Percentiles rank a stretch among this genome's conserved stretches.
Evolutionary conservation across 1,140 invertebrate genomes (phyloP).

Genomic region (Ips typographus): DNA sequence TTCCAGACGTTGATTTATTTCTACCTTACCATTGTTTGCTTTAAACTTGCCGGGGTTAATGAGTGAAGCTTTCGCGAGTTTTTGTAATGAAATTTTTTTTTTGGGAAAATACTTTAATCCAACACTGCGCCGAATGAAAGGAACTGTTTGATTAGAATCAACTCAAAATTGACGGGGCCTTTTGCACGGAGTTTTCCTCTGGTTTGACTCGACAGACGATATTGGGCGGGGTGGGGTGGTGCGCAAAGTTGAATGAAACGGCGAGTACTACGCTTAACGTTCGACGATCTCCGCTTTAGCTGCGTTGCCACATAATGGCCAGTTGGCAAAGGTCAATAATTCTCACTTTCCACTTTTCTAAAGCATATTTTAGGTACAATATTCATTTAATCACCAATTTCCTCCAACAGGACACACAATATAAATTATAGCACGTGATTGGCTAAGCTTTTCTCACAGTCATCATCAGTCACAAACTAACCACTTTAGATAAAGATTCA

Average conservation of each 20-base stretch:
- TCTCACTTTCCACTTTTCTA: neutral
- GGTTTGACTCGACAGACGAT: slow-evolving; percentile 20
- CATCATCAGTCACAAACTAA: no score
- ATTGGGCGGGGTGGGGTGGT: slow-evolving; percentile 41
- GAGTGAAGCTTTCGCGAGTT: no score
- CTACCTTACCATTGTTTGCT: no score
- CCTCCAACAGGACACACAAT: no score
- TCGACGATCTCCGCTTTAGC: slow-evolving; percentile 43
- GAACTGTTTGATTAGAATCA: neutral
- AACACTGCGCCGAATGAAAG: no score
- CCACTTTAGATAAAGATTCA: no score
- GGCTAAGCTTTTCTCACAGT: no score
- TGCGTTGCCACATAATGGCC: slow-evolving; percentile 29
- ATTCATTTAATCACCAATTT: neutral
- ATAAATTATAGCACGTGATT: no score
- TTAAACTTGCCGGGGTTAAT: no score
- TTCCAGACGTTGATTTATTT: neutral
- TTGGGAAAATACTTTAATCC: no score
- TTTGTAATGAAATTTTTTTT: no score
- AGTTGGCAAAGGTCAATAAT: slow-evolving; percentile 25
- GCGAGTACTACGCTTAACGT: slow-evolving; percentile 45
- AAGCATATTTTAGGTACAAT: neutral
- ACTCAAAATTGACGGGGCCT: slow-evolving; percentile 18
- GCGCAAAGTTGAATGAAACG: slow-evolving; percentile 47
- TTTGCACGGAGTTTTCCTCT: neutral